Conservation (phyloP, 1,140 invertebrate species). For the Zaprionus inermis region DNA sequence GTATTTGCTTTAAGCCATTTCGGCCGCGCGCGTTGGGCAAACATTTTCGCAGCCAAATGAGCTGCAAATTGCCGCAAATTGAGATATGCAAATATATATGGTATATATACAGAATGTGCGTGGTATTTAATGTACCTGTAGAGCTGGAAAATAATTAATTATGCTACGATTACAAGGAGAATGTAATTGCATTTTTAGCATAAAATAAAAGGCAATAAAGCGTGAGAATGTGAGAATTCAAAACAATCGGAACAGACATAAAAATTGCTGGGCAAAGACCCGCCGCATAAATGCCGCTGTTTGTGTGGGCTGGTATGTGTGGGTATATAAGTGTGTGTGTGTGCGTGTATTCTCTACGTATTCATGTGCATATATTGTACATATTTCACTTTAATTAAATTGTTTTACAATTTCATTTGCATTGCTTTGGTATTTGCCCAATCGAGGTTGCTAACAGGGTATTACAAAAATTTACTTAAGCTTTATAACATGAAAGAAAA, state of each 20-base stretch:
- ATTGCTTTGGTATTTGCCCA: constrained; percentile 35
- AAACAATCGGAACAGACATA: not conserved
- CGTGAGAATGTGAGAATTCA: constrained; percentile 8
- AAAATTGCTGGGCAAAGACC: constrained; percentile 18
- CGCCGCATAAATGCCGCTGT: constrained; percentile 5
- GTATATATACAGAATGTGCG: not conserved
- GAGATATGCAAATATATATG: constrained; percentile 24
- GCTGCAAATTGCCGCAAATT: constrained; percentile 19
- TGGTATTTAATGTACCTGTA: not conserved
- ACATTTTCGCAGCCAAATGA: constrained; percentile 12
- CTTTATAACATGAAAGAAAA: too few species aligned
- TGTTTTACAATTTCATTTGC: constrained; percentile 47
- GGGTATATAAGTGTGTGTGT: constrained; percentile 3
- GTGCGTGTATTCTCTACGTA: not conserved
- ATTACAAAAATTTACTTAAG: not conserved
- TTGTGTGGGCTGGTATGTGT: constrained; percentile 13
- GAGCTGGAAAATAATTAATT: constrained; percentile 64
- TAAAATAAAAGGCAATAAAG: constrained; percentile 21
- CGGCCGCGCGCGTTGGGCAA: not conserved
- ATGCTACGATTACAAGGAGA: constrained; percentile 57
- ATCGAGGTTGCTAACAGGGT: not conserved
- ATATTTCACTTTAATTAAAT: constrained; percentile 76
- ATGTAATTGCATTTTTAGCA: constrained; percentile 62
- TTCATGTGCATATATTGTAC: not conserved
- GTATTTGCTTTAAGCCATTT: not conserved